Conservation (phyloP, 2,888 invertebrate genomes). For the Ennomos fuscantarius region DNA sequence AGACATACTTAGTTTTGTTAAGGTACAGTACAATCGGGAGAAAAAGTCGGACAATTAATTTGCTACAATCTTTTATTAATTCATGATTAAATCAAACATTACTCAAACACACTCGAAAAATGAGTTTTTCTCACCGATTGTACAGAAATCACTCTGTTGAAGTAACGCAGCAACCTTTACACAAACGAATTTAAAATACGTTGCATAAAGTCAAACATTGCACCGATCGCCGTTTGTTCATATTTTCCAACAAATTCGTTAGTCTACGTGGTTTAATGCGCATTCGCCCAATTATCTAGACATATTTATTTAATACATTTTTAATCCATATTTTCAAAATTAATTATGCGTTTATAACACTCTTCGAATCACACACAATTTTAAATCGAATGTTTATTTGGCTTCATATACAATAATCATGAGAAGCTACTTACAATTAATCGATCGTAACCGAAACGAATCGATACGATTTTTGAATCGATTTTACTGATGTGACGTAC, state of each 20-base stretch:
- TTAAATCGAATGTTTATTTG: constrained; percentile 28
- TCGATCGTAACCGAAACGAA: constrained; percentile 11
- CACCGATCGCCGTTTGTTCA: too few species aligned
- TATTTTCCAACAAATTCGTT: constrained; percentile 3
- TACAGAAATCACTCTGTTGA: neutral
- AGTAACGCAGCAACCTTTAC: too few species aligned
- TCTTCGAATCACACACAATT: constrained; percentile 23
- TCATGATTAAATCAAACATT: too few species aligned
- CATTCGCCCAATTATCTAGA: too few species aligned
- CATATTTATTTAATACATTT: too few species aligned
- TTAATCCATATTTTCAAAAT: neutral
- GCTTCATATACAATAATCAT: constrained; percentile 16
- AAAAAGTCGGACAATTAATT: neutral
- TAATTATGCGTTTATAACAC: constrained; percentile 26
- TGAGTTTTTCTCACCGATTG: constrained; percentile 6
- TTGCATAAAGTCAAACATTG: too few species aligned
- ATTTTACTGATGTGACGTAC: constrained; percentile 4
- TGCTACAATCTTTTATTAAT: too few species aligned
- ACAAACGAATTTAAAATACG: too few species aligned
- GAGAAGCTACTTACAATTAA: constrained; percentile 4
- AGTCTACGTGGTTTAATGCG: too few species aligned
- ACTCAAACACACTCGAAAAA: neutral
- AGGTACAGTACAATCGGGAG: neutral
- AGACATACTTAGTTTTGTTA: too few species aligned
- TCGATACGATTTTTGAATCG: constrained; percentile 1